These are phyloP conservation scores for Neodiprion pinetum DNA, from an alignment of 1,140 invertebrate species.

Conservation along the genomic window DNA sequence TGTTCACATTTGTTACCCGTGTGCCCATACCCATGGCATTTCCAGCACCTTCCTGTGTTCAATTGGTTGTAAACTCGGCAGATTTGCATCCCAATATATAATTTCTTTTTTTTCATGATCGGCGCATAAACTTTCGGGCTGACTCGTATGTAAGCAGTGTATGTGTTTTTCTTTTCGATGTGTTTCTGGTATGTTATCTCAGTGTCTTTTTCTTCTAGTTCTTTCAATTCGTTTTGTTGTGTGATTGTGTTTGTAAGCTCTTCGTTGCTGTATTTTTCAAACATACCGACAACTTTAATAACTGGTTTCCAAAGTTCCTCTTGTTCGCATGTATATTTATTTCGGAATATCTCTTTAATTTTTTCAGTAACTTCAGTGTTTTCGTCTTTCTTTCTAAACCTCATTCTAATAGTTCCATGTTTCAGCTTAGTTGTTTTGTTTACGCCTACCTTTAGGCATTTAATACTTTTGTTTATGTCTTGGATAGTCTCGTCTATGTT, in stretches of 20 bases:
- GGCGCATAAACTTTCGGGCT: background rate
- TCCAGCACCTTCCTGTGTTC: background rate
- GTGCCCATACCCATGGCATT: background rate
- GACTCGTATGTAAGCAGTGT: background rate
- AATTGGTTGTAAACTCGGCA: background rate
- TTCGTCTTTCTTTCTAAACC: too few relatives aligned
- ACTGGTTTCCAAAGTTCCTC: background rate
- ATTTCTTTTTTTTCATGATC: background rate
- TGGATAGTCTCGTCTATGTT: background rate
- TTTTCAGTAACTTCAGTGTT: too few relatives aligned
- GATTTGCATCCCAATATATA: background rate
- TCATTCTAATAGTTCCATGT: too few relatives aligned
- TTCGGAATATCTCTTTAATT: too few relatives aligned
- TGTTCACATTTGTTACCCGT: background rate
- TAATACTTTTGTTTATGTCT: background rate
- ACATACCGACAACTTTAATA: background rate
- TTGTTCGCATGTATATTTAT: too few relatives aligned
- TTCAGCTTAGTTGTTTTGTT: too few relatives aligned
- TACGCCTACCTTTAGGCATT: too few relatives aligned
- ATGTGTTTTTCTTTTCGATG: background rate
- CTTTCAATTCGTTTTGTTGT: background rate
- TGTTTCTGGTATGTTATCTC: background rate
- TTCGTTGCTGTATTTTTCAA: background rate
- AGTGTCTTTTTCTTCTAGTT: background rate
- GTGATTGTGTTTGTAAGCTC: background rate